A percentile compares a stretch with the other conserved stretches of the same genome.
These are phyloP conservation scores for Centropyge bicolor DNA, from an alignment of 2,797 vertebrate genomes.

Conservation along the genomic window DNA sequence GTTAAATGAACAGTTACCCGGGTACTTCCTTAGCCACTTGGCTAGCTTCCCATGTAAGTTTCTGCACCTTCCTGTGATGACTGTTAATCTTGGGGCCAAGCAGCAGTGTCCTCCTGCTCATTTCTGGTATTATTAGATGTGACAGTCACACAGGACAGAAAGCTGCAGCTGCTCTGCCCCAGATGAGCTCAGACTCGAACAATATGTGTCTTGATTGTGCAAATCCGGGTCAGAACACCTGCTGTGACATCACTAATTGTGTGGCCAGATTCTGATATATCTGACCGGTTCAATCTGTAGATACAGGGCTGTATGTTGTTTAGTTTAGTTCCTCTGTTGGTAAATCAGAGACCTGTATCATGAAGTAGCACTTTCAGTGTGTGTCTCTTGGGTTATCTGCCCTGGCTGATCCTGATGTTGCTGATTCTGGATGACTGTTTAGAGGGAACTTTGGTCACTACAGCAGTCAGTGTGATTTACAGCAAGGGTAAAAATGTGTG, in stretches of 20 bases:
- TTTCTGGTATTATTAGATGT: background rate
- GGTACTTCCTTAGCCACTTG: conserved; percentile 59
- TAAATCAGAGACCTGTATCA: too few relatives aligned
- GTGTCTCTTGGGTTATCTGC: background rate
- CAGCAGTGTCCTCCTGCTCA: conserved; percentile 4
- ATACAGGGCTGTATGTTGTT: background rate
- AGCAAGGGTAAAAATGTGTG: background rate
- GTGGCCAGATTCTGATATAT: conserved; percentile 1
- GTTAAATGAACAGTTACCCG: background rate
- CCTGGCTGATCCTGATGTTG: background rate
- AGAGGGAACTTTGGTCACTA: background rate
- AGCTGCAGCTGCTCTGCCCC: background rate
- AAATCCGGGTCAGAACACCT: conserved; percentile 38
- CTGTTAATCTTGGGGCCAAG: background rate
- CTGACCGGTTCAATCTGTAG: background rate
- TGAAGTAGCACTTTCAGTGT: background rate
- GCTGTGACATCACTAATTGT: conserved; percentile 47
- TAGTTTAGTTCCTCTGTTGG: background rate
- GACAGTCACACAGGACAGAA: background rate
- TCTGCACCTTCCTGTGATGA: background rate
- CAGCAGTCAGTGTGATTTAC: background rate
- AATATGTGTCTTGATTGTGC: background rate
- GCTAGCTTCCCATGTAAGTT: background rate
- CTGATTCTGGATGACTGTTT: background rate
- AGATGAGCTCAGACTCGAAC: background rate